Evolutionary conservation across 2,113 vertebrate species (phyloP).

Genomic region (Centropus unirufus): DNA sequence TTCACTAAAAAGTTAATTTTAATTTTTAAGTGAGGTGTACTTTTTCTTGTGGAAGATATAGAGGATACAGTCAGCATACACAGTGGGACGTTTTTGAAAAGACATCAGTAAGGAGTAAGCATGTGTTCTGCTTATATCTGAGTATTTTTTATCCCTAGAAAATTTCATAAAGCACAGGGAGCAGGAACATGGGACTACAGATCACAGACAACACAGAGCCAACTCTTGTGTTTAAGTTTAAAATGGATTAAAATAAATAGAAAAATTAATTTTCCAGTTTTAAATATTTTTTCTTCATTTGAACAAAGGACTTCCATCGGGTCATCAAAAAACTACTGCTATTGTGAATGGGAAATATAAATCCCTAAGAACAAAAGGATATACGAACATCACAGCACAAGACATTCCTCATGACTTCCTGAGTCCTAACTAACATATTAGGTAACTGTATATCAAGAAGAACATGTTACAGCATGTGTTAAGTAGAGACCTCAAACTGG

Average conservation of each 20-base stretch:
- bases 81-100: not conserved
- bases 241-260: not conserved
- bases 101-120: not conserved
- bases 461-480: not conserved
- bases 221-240: not conserved
- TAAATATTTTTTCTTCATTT: not conserved
- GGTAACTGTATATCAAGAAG: not conserved
- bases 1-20: not conserved
- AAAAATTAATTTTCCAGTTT: not conserved
- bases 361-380: not conserved
- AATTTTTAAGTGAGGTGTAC: not conserved
- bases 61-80: not conserved
- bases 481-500: not conserved
- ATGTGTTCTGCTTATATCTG: not conserved
- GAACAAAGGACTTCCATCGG: not conserved
- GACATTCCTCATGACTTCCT: not conserved
- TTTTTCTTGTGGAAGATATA: not conserved
- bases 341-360: not conserved
- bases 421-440: not conserved
- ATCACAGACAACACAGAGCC: not conserved
- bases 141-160: not conserved
- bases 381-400: not conserved
- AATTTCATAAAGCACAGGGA: not conserved
- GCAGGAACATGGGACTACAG: not conserved
- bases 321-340: not conserved